Evolutionary conservation across 2,797 vertebrate species (phyloP).

Genomic region (Babyrousa celebensis): DNA sequence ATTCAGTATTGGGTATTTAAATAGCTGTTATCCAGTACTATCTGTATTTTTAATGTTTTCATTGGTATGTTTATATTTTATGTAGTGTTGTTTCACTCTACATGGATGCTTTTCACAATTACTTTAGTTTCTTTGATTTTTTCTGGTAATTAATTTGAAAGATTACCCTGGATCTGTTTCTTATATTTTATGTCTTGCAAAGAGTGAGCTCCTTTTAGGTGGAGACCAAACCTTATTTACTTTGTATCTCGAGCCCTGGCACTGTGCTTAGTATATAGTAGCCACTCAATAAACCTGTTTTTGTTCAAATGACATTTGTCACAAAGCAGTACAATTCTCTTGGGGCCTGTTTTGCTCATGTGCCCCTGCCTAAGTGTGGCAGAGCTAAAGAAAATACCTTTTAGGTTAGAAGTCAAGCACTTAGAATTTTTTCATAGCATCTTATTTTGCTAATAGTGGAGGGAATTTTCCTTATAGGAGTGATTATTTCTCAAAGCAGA

Average conservation of each 20-base stretch:
- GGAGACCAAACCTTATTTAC: constrained; percentile 50
- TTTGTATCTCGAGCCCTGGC: constrained; percentile 26
- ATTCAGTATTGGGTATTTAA: constrained; percentile 49
- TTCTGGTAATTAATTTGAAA: constrained; percentile 31
- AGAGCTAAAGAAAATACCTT: constrained; percentile 35
- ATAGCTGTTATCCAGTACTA: neutral
- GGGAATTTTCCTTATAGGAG: neutral
- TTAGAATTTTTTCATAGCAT: constrained; percentile 39
- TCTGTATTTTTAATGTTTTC: constrained; percentile 22
- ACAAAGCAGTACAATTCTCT: constrained; percentile 8
- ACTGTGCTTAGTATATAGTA: constrained; percentile 31
- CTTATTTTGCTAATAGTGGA: constrained; percentile 42
- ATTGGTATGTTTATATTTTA: neutral
- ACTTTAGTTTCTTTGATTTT: constrained; percentile 58
- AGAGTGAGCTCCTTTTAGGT: neutral
- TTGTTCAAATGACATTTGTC: constrained; percentile 46
- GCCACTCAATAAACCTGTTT: constrained; percentile 7
- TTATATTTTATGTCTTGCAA: neutral
- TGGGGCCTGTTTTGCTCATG: constrained; percentile 42
- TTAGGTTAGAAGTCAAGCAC: constrained; percentile 52
- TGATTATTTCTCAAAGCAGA: neutral
- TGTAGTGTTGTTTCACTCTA: constrained; percentile 21
- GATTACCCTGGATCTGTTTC: neutral
- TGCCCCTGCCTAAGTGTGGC: neutral
- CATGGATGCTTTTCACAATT: constrained; percentile 8